Evolutionary conservation across 2,113 vertebrate species (phyloP), one percentile per base, ranked within the genome.

Genomic region (Caloenas nicobarica): DNA sequence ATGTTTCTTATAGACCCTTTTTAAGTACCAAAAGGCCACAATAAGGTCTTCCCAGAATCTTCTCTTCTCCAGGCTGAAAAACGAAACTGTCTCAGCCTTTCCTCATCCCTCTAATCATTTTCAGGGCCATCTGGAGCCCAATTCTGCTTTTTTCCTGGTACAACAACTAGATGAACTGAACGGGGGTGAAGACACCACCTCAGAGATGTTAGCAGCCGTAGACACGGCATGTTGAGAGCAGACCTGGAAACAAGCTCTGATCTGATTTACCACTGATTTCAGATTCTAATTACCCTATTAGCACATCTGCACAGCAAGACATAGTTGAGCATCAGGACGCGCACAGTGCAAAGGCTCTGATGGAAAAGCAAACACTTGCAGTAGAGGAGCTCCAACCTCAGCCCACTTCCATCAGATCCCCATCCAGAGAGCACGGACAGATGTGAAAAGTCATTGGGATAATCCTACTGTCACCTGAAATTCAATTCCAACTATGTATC

Each of bases 141-240:
- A 36, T 25, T 24, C 44, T 60, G 18, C 21, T 33, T 69, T 24
- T 19, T 54, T 9, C 13, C 11, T 29, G 25, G 5, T 6, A 21
- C 42, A 14, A 38, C 1, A 7, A 44, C 51, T 14, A 0, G 3
- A 54, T 48, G 38, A 77, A 48, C 14, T 1, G 1, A 66, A 81
- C 13, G 9, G 22, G 56, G 44, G 60, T 66, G 28, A 29, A 88
- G 46, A 33, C 33, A 80, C 28, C 12, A 18, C 8, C 7, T 7
- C 16, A 21, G 38, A 74, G 53, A 33, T 42, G 19, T 13, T 36
- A 44, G 34, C 76, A 68, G 25, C 60, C 33, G 22, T 7, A 14
- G 60, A 34, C 26, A 17, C 0, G 10, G 18, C 19, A 54, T 0
- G 0, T 7, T 31, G 29, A 31, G 3, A 38, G 21, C 15, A 66